Percentiles rank a stretch among this genome's conserved stretches.
Evolutionary conservation across 2,113 vertebrate genomes (phyloP).

Genomic region (Microcebus jonahi): DNA sequence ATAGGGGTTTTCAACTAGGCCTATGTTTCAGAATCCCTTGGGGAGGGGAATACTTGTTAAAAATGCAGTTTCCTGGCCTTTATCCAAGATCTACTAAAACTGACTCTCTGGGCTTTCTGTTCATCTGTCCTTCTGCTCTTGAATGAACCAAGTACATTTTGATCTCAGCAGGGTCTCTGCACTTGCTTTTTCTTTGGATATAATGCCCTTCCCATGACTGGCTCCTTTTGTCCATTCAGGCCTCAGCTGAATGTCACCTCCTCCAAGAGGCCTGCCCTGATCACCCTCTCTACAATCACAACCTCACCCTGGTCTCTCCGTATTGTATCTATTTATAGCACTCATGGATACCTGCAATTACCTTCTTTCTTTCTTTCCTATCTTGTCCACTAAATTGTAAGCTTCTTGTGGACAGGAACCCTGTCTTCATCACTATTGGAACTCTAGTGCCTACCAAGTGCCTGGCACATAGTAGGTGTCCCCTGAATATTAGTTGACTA

Average conservation of each 20-base stretch:
- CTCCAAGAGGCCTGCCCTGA: background rate
- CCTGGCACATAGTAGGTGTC: background rate
- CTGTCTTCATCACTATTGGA: background rate
- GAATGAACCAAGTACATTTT: background rate
- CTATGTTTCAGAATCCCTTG: background rate
- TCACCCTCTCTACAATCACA: background rate
- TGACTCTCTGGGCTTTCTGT: background rate
- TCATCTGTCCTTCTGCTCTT: background rate
- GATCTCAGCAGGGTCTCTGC: background rate
- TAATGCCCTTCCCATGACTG: background rate
- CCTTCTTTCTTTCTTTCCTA: background rate
- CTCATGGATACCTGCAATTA: background rate
- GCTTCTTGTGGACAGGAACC: background rate
- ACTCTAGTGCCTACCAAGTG: background rate
- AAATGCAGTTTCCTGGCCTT: background rate
- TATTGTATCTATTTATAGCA: background rate
- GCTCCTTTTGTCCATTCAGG: background rate
- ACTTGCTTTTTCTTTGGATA: background rate
- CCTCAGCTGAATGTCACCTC: background rate
- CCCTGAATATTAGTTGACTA: background rate
- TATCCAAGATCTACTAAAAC: background rate
- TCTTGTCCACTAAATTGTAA: background rate
- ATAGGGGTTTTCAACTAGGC: background rate
- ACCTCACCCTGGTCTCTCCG: background rate
- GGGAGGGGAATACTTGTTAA: background rate